phyloP scores from a whole-genome alignment of 2,888 invertebrate species.

The Stenoptilia bipunctidactyla region DNA sequence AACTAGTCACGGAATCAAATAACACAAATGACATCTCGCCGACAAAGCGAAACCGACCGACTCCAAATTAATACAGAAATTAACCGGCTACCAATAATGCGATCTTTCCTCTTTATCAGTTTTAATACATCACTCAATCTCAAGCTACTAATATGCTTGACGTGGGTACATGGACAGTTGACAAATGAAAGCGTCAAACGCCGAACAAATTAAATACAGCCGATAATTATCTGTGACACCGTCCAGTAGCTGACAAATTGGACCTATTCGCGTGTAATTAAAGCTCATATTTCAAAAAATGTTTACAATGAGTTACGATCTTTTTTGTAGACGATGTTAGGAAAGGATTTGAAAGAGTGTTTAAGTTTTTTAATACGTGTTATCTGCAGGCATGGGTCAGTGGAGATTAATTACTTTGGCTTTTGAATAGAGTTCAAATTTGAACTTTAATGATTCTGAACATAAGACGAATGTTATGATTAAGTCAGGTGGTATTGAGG shows the following conservation, averaged over 20 bases:
- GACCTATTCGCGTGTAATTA: constrained; percentile 2
- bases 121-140: constrained; percentile 38
- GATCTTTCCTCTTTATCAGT: constrained; percentile 26
- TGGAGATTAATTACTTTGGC: too few relatives aligned
- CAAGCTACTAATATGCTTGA: constrained; percentile 28
- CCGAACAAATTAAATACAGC: constrained; percentile 30
- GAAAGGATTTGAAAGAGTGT: too few relatives aligned
- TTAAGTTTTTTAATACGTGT: too few relatives aligned
- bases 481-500: constrained; percentile 2
- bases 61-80: constrained; percentile 7
- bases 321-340: too few relatives aligned
- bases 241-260: constrained; percentile 4
- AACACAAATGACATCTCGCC: neutral
- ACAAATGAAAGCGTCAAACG: constrained; percentile 36
- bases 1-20: too few relatives aligned
- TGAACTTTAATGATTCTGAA: too few relatives aligned
- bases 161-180: constrained; percentile 21
- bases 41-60: constrained; percentile 4
- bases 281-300: neutral
- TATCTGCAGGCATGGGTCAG: too few relatives aligned
- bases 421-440: too few relatives aligned
- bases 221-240: constrained; percentile 31
- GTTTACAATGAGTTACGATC: too few relatives aligned
- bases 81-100: constrained; percentile 18
- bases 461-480: too few relatives aligned